phyloP scores from a whole-genome alignment of 1,140 invertebrate species.

The Drosophila parvula region DNA sequence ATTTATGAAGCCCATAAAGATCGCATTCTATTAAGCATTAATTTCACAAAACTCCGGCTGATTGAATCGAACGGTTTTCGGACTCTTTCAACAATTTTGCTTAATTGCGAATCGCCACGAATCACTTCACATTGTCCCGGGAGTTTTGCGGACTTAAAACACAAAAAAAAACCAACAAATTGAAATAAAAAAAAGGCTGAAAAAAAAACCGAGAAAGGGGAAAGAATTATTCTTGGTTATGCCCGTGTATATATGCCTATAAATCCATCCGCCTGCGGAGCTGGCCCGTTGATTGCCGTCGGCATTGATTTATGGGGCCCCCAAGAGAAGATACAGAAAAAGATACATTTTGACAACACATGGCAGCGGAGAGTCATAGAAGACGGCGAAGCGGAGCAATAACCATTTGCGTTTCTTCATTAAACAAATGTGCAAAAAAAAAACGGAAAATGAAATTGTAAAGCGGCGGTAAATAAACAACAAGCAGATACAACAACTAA shows the following conservation, averaged over 20 bases:
- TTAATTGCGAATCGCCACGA: slow-evolving; percentile 39
- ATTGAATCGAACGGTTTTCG: slow-evolving; percentile 26
- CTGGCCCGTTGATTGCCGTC: slow-evolving; percentile 46
- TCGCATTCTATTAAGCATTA: slow-evolving; percentile 34
- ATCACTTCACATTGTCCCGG: slow-evolving; percentile 28
- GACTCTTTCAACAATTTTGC: slow-evolving; percentile 47
- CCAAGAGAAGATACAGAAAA: slow-evolving; percentile 23
- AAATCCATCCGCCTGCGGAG: slow-evolving; percentile 43
- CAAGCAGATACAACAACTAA: slow-evolving; percentile 15
- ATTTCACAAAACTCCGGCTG: slow-evolving; percentile 17
- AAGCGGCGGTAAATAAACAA: slow-evolving; percentile 22
- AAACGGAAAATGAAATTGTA: slow-evolving; percentile 23
- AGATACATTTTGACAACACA: slow-evolving; percentile 60
- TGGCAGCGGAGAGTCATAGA: slow-evolving; percentile 21
- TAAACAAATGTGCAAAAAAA: slow-evolving; percentile 56
- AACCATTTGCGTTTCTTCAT: slow-evolving; percentile 55
- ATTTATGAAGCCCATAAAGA: slow-evolving; percentile 24
- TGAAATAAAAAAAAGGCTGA: neutral
- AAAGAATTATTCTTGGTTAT: slow-evolving; percentile 22
- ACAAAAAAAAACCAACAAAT: neutral
- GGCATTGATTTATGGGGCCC: slow-evolving; percentile 56
- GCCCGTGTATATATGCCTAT: slow-evolving; percentile 32
- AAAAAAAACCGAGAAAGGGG: neutral
- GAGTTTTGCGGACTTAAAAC: slow-evolving; percentile 2
- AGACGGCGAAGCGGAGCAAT: slow-evolving; percentile 17